Evolutionary conservation across 2,113 vertebrate species (phyloP).

Genomic region (Aythya baeri): DNA sequence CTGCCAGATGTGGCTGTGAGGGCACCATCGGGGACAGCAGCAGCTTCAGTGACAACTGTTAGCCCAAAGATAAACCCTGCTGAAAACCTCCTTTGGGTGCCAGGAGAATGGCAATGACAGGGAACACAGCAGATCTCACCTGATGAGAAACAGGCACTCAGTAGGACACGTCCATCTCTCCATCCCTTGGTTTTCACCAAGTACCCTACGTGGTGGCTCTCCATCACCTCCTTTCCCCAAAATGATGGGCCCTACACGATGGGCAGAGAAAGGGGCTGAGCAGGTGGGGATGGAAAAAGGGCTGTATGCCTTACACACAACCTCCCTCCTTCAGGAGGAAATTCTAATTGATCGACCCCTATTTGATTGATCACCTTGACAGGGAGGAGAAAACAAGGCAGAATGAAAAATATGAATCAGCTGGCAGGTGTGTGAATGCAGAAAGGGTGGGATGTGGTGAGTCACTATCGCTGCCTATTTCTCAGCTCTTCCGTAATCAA

Average conservation of each 20-base stretch:
- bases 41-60: background rate
- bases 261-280: background rate
- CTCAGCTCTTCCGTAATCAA: slow-evolving; percentile 71
- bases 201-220: background rate
- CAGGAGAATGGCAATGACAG: background rate
- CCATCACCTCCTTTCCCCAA: background rate
- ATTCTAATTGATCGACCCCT: slow-evolving; percentile 4
- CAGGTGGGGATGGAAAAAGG: background rate
- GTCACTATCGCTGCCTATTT: slow-evolving; percentile 64
- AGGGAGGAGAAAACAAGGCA: slow-evolving; percentile 28
- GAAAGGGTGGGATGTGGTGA: slow-evolving; percentile 73
- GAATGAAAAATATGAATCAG: slow-evolving; percentile 74
- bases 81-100: background rate
- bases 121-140: background rate
- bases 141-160: background rate
- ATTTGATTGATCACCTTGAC: slow-evolving; percentile 46
- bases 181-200: background rate
- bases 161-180: background rate
- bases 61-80: background rate
- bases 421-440: slow-evolving; percentile 42
- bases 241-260: background rate
- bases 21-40: background rate
- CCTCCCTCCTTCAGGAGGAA: background rate
- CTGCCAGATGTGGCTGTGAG: background rate
- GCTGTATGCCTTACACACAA: background rate